A percentile compares a stretch with the other conserved stretches of the same genome.
Evolutionary conservation across 2,797 vertebrate genomes (phyloP).

Genomic region (Bradypodion pumilum): DNA sequence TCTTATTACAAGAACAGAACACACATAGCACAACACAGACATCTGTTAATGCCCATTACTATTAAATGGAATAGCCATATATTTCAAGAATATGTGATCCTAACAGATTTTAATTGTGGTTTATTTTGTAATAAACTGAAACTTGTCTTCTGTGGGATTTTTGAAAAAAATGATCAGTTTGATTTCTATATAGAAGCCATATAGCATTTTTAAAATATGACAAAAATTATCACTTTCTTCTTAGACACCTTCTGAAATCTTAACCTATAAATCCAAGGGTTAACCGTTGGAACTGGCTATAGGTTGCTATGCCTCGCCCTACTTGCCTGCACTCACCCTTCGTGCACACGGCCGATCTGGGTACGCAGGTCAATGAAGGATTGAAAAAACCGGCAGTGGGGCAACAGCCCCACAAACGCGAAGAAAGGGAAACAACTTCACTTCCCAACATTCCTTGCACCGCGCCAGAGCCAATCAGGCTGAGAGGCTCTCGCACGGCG

Average conservation of each 20-base stretch:
- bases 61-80: not conserved
- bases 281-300: too few species aligned
- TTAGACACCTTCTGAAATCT: slow-evolving; percentile 25
- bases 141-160: not conserved
- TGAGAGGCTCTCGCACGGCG: too few species aligned
- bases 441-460: too few species aligned
- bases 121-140: not conserved
- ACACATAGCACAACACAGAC: not conserved
- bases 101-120: not conserved
- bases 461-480: too few species aligned
- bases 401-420: too few species aligned
- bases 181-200: not conserved
- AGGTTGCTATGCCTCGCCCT: too few species aligned
- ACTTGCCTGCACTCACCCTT: too few species aligned
- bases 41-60: not conserved
- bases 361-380: too few species aligned
- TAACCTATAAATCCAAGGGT: too few species aligned
- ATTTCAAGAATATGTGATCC: not conserved
- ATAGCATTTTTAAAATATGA: not conserved
- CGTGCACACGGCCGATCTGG: too few species aligned
- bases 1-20: not conserved
- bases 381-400: too few species aligned
- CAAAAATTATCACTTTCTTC: not conserved
- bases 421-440: too few species aligned
- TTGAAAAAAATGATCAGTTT: not conserved